Percentiles rank a stretch among this genome's conserved stretches.
Conservation (phyloP, 2,113 vertebrate species). For the Rhabdornis inornatus region DNA sequence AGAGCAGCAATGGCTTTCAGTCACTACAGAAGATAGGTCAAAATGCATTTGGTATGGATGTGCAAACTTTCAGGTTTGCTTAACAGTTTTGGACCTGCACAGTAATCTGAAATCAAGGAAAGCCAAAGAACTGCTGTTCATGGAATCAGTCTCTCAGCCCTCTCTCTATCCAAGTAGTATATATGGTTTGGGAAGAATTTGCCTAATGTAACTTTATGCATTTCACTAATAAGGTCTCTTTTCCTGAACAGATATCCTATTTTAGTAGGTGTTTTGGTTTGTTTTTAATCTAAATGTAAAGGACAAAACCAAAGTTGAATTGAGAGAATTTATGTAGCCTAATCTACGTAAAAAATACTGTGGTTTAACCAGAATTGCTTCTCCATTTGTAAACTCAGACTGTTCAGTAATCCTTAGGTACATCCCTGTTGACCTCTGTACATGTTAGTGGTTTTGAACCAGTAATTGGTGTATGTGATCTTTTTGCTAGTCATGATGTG, state of each 20-base stretch:
- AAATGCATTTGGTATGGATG: neutral
- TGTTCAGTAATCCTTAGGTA: neutral
- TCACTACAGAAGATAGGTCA: neutral
- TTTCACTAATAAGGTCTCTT: neutral
- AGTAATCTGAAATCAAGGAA: neutral
- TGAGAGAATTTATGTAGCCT: neutral
- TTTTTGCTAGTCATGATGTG: neutral
- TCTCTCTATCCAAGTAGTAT: neutral
- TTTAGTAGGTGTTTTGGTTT: neutral
- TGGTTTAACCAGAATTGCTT: neutral
- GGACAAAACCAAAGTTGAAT: neutral
- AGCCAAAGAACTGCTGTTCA: neutral
- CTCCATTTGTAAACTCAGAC: neutral
- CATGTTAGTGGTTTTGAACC: neutral
- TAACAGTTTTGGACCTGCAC: neutral
- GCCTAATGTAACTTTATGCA: neutral
- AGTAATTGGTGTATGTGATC: neutral
- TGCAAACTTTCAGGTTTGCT: neutral
- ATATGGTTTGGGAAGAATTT: neutral
- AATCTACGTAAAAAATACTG: neutral
- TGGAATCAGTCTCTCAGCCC: neutral
- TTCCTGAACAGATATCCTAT: neutral
- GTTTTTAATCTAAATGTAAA: neutral
- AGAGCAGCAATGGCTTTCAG: neutral
- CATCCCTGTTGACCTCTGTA: neutral